Percentiles rank a stretch among this genome's conserved stretches.
Conservation (phyloP, 2,888 invertebrate species). For the Hypselothyrea guttata region DNA sequence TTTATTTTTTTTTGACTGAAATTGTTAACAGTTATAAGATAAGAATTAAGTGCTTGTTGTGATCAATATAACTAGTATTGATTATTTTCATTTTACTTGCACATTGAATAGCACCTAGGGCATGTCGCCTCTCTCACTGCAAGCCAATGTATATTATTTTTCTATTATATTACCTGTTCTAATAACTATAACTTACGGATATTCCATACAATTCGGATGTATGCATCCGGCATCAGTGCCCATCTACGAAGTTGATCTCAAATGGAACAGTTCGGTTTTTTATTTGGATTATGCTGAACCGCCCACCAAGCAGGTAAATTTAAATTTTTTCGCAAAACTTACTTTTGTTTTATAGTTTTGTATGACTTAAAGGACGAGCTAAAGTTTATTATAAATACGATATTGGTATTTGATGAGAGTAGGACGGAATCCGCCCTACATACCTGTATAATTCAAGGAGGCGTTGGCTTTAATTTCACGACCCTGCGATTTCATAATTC, state of each 20-base stretch:
- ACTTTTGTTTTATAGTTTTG: no score
- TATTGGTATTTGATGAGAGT: slow-evolving; percentile 51
- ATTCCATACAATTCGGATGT: slow-evolving; percentile 47
- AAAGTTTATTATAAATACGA: slow-evolving; percentile 44
- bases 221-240: slow-evolving; percentile 47
- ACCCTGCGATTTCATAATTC: slow-evolving; percentile 22
- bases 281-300: slow-evolving; percentile 23
- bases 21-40: not conserved
- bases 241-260: slow-evolving; percentile 43
- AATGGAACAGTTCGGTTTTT: not conserved
- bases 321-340: no score
- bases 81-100: not conserved
- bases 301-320: slow-evolving; percentile 4
- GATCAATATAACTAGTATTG: not conserved
- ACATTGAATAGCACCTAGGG: not conserved
- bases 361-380: slow-evolving; percentile 6
- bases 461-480: slow-evolving; percentile 51
- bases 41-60: slow-evolving; percentile 1
- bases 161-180: slow-evolving; percentile 1
- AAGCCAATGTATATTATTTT: slow-evolving; percentile 18
- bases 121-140: slow-evolving; percentile 21
- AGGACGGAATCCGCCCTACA: slow-evolving; percentile 6
- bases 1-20: no score
- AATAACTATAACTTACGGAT: slow-evolving; percentile 10
- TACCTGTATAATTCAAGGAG: slow-evolving; percentile 36